Conservation (phyloP, 2,797 vertebrate species). For the Peromyscus attwateri region DNA sequence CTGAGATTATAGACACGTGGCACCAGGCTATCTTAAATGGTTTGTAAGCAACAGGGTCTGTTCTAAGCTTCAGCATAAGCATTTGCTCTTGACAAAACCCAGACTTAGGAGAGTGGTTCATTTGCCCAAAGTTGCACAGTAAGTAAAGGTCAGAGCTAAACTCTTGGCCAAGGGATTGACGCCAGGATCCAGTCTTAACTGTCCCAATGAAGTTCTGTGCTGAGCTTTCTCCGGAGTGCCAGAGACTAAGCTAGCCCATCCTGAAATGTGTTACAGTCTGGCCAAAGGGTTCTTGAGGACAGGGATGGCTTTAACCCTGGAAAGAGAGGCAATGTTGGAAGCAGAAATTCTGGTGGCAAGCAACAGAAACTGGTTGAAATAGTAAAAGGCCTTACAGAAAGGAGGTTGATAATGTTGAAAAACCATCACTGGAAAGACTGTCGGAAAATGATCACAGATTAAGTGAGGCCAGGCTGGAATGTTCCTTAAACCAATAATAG, state of each 20-base stretch:
- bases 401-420: background rate
- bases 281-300: background rate
- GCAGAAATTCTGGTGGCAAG: background rate
- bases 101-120: background rate
- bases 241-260: background rate
- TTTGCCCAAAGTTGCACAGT: background rate
- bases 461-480: background rate
- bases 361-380: background rate
- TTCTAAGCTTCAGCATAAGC: conserved; percentile 17
- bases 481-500: conserved; percentile 2
- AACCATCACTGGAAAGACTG: background rate
- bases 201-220: background rate
- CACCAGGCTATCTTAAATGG: background rate
- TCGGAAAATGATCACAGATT: conserved; percentile 12
- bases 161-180: background rate
- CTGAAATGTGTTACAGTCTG: background rate
- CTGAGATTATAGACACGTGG: background rate
- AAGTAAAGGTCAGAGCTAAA: background rate
- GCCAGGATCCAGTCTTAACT: background rate
- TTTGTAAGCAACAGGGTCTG: background rate
- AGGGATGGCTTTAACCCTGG: background rate
- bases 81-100: background rate
- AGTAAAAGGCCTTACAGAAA: background rate
- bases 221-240: background rate
- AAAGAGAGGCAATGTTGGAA: background rate